Evolutionary conservation across 2,888 invertebrate genomes (phyloP).

Genomic region (Teleiodes luculella): DNA sequence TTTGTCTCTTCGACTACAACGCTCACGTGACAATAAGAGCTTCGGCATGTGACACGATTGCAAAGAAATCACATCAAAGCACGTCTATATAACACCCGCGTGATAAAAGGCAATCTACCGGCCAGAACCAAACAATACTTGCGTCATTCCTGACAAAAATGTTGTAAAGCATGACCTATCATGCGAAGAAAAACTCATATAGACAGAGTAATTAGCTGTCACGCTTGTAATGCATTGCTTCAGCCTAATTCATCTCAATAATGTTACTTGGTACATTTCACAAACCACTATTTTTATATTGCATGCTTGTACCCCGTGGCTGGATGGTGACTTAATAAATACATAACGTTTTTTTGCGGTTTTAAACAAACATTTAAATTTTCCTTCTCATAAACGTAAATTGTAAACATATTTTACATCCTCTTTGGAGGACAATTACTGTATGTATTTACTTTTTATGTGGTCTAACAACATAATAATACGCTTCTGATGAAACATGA

Average conservation of each 20-base stretch:
- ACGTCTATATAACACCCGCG: constrained; percentile 27
- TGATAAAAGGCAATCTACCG: constrained; percentile 11
- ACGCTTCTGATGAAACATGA: too few relatives aligned
- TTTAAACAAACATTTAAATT: too few relatives aligned
- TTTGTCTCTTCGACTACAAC: not conserved
- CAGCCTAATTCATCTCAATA: not conserved
- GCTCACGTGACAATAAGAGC: constrained; percentile 17
- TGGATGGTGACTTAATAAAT: too few relatives aligned
- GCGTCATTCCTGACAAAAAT: constrained; percentile 29
- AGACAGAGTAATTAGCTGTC: not conserved
- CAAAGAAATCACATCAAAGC: constrained; percentile 24
- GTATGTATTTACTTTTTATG: too few relatives aligned
- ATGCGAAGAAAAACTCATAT: not conserved
- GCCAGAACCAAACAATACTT: constrained; percentile 19
- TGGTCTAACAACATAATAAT: too few relatives aligned
- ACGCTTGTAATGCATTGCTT: not conserved
- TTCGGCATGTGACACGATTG: constrained; percentile 28
- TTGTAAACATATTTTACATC: too few relatives aligned
- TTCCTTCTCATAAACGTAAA: too few relatives aligned
- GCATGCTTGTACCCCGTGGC: too few relatives aligned
- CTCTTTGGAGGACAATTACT: too few relatives aligned
- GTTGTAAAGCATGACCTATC: constrained; percentile 5
- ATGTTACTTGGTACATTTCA: not conserved
- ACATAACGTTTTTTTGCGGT: too few relatives aligned
- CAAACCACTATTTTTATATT: too few relatives aligned